A percentile compares a stretch with the other conserved stretches of the same genome.
Conservation (phyloP, 2,113 vertebrate genomes). For the Caracal caracal region DNA sequence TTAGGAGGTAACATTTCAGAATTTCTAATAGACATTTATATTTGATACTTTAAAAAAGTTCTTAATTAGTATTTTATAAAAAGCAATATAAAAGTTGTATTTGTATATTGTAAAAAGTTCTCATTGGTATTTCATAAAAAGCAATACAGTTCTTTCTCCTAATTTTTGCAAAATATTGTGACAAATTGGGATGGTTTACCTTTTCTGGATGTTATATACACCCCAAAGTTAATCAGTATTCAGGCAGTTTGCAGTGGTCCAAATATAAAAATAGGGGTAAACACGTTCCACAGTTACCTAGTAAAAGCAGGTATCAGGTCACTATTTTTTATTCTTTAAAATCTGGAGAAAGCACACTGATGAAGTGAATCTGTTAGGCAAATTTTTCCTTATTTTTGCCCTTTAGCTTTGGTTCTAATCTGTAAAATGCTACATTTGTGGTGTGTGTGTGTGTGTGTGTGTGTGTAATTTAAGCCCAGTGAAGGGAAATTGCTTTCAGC, state of each 20-base stretch:
- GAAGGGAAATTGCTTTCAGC: background rate
- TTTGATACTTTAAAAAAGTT: background rate
- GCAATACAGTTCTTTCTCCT: background rate
- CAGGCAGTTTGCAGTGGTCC: background rate
- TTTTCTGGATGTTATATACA: background rate
- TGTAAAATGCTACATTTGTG: background rate
- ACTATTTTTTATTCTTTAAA: background rate
- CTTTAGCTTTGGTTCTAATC: background rate
- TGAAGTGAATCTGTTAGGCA: background rate
- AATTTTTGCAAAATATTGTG: background rate
- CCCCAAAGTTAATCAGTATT: background rate
- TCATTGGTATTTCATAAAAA: background rate
- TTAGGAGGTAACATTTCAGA: background rate
- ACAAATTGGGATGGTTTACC: background rate
- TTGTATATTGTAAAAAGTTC: background rate
- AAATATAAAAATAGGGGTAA: background rate
- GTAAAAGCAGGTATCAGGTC: background rate
- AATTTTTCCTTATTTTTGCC: constrained; percentile 22
- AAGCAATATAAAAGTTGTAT: background rate
- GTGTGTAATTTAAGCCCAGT: background rate
- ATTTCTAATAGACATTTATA: background rate
- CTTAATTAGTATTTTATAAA: background rate
- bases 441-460: background rate
- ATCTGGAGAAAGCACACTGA: background rate
- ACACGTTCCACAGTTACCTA: background rate